Evolutionary conservation across 1,140 invertebrate species (phyloP).

Genomic region (Ceratosolen solmsi): DNA sequence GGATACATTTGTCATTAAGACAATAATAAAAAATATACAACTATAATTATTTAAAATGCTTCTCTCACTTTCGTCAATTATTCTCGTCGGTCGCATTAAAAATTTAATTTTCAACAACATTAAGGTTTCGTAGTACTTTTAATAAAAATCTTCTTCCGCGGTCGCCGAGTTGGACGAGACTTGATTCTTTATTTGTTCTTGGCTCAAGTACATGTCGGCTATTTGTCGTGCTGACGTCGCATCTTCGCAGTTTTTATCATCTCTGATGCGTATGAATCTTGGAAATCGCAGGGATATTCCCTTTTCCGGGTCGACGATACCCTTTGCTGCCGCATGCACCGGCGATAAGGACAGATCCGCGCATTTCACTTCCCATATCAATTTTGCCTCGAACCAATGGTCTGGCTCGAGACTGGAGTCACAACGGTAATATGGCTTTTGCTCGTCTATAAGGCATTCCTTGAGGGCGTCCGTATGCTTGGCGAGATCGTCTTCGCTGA

Average conservation of each 20-base stretch:
- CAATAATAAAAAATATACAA: too few species aligned
- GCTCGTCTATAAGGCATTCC: conserved; percentile 81
- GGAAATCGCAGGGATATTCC: conserved; percentile 98
- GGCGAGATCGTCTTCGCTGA: conserved; percentile 92
- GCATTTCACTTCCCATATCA: conserved; percentile 99
- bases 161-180: conserved; percentile 60
- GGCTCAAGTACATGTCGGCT: conserved; percentile 86
- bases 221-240: conserved; percentile 94
- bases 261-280: conserved; percentile 91
- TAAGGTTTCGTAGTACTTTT: not conserved
- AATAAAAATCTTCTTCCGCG: conserved; percentile 81
- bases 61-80: not conserved
- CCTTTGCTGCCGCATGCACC: conserved; percentile 90
- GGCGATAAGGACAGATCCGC: conserved; percentile 98
- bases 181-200: conserved; percentile 93
- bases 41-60: too few species aligned
- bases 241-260: conserved; percentile 95
- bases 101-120: too few species aligned
- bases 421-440: conserved; percentile 91
- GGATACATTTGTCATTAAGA: too few species aligned
- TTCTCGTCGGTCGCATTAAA: too few species aligned
- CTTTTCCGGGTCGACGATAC: conserved; percentile 91
- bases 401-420: conserved; percentile 88
- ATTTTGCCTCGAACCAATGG: conserved; percentile 94
- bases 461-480: conserved; percentile 86